These are phyloP conservation scores for Papilio demoleus DNA, from an alignment of 2,888 invertebrate species.

Conservation along the genomic window DNA sequence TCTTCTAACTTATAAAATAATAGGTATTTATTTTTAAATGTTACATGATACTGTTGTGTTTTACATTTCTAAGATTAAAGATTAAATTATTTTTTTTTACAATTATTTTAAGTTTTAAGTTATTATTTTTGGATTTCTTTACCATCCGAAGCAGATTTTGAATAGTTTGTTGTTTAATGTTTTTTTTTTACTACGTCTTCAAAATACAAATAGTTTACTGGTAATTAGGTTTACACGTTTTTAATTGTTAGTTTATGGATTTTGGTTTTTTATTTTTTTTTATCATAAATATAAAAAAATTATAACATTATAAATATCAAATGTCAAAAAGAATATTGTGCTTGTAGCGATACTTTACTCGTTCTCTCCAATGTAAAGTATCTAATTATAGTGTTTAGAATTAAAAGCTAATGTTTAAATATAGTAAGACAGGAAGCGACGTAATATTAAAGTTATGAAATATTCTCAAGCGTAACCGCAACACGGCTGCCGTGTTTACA, in stretches of 20 bases:
- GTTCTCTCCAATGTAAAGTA: background rate
- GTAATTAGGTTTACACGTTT: too few relatives aligned
- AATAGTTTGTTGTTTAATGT: too few relatives aligned
- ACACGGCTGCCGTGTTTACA: slow-evolving; percentile 29
- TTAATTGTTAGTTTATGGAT: too few relatives aligned
- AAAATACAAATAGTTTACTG: too few relatives aligned
- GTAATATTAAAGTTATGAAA: slow-evolving; percentile 34
- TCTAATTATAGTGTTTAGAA: slow-evolving; percentile 7
- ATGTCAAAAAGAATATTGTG: background rate
- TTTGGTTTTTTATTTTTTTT: too few relatives aligned
- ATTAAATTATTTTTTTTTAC: too few relatives aligned
- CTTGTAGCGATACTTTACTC: background rate
- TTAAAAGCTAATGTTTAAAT: slow-evolving; percentile 7
- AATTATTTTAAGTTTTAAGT: too few relatives aligned
- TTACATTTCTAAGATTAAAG: background rate
- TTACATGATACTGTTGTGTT: background rate
- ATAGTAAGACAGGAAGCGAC: slow-evolving; percentile 9
- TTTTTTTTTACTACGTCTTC: too few relatives aligned
- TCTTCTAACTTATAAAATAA: background rate
- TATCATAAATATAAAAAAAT: too few relatives aligned
- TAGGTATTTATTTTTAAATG: background rate
- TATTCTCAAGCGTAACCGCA: slow-evolving; percentile 29
- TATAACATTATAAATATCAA: too few relatives aligned
- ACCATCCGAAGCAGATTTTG: too few relatives aligned
- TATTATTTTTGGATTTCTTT: too few relatives aligned